Percentiles rank a stretch among this genome's conserved stretches.
phyloP scores from a whole-genome alignment of 2,797 vertebrate genomes.

The Denticeps clupeoides region DNA sequence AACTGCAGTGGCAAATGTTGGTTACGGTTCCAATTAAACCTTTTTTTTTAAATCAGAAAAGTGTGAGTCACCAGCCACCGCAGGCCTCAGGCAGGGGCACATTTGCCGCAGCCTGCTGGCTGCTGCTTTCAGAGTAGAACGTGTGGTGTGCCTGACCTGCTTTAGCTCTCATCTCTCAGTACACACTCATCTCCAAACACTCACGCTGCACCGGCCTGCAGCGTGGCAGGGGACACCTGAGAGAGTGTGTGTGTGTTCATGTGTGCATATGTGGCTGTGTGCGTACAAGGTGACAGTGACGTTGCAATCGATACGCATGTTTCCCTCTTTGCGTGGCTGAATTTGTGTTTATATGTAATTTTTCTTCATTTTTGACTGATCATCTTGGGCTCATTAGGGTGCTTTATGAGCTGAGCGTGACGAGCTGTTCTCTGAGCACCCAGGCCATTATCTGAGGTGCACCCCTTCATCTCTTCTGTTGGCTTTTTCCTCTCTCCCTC shows the following conservation, averaged over 20 bases:
- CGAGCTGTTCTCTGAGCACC: conserved; percentile 36
- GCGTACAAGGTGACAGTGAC: no score
- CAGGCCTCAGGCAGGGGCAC: neutral
- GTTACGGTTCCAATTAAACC: no score
- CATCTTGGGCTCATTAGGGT: conserved; percentile 50
- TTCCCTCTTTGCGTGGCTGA: neutral
- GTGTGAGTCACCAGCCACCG: no score
- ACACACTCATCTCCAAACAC: conserved; percentile 37
- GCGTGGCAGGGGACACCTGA: conserved; percentile 36
- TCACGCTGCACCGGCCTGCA: conserved; percentile 43
- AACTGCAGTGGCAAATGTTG: no score
- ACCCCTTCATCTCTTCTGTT: conserved; percentile 22
- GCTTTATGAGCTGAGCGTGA: conserved; percentile 60
- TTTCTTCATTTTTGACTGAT: conserved; percentile 50
- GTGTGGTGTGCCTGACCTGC: conserved; percentile 42
- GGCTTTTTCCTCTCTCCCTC: conserved; percentile 13
- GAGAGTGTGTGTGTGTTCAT: conserved; percentile 22
- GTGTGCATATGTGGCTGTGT: conserved; percentile 8
- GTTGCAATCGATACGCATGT: no score
- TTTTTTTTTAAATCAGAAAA: no score
- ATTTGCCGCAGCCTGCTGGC: neutral
- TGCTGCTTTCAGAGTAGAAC: conserved; percentile 29
- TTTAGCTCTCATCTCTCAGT: conserved; percentile 43
- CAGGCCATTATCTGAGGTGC: neutral
- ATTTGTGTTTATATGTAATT: conserved; percentile 42